Percentiles rank a stretch among this genome's conserved stretches.
Evolutionary conservation across 2,113 vertebrate genomes (phyloP).

Genomic region (Mirounga angustirostris): DNA sequence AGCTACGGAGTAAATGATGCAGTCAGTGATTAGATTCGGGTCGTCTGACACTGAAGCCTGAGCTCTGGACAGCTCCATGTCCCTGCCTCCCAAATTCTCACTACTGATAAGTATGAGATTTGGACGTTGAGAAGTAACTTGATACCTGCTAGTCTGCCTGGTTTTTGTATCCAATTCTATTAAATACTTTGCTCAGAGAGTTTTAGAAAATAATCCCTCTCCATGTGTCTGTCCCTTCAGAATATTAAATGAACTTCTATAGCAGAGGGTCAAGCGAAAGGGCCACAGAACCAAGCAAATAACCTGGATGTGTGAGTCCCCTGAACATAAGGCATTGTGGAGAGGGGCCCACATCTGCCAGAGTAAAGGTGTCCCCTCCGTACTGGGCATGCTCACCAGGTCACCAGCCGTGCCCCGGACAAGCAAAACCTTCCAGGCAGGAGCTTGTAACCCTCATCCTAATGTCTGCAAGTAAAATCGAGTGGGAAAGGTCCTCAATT

Average conservation of each 20-base stretch:
- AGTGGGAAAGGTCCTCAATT: not conserved
- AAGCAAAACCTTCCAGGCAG: not conserved
- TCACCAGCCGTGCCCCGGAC: not conserved
- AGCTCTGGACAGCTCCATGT: accelerated
- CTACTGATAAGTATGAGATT: not conserved
- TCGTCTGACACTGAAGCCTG: not conserved
- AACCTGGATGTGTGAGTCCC: not conserved
- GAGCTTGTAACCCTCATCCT: too few species aligned
- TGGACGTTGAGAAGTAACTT: not conserved
- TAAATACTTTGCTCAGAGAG: not conserved
- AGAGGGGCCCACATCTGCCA: not conserved
- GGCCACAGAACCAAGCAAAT: not conserved
- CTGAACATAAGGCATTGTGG: accelerated
- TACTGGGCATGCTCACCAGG: too few species aligned
- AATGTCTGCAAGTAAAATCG: not conserved
- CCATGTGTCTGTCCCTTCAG: not conserved
- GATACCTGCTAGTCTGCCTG: not conserved
- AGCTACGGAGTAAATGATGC: not conserved
- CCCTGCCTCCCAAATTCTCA: not conserved
- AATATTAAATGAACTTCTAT: not conserved
- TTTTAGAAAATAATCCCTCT: not conserved
- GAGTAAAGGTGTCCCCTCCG: not conserved
- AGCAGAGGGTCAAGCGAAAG: not conserved
- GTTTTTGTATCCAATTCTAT: not conserved
- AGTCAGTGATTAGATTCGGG: not conserved